Evolutionary conservation across 2,113 vertebrate species (phyloP).

Genomic region (Ctenomys sociabilis): DNA sequence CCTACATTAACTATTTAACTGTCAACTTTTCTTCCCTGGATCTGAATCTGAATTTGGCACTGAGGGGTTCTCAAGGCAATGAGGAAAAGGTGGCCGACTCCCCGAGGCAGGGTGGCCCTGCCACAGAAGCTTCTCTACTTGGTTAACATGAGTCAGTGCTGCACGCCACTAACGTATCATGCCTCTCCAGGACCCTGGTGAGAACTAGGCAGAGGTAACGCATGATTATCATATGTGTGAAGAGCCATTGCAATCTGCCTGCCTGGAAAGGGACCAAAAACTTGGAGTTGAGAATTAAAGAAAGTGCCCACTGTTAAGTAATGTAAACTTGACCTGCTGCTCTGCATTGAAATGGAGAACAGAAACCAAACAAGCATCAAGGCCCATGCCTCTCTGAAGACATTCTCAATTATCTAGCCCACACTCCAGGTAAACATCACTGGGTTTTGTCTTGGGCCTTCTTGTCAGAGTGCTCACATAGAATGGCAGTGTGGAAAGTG

Average conservation of each 20-base stretch:
- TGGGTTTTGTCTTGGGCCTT: not conserved
- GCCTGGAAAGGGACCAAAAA: not conserved
- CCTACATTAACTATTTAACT: not conserved
- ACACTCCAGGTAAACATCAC: no score
- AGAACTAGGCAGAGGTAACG: not conserved
- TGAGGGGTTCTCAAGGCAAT: not conserved
- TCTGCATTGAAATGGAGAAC: not conserved
- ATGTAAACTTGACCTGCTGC: not conserved
- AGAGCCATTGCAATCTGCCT: not conserved
- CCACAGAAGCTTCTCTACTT: not conserved
- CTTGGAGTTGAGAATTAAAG: not conserved
- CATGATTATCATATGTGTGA: not conserved
- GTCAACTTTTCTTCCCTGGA: not conserved
- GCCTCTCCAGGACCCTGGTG: no score
- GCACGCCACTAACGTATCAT: not conserved
- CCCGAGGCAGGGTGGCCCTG: not conserved
- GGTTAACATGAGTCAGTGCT: not conserved
- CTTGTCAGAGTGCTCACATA: not conserved
- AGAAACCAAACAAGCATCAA: not conserved
- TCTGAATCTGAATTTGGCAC: not conserved
- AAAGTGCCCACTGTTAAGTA: not conserved
- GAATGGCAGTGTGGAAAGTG: not conserved
- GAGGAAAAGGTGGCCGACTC: not conserved
- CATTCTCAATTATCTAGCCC: not conserved
- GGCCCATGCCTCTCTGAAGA: not conserved